These are phyloP conservation scores for Ailuropoda melanoleuca DNA, from an alignment of 2,113 vertebrate species.

Conservation along the genomic window DNA sequence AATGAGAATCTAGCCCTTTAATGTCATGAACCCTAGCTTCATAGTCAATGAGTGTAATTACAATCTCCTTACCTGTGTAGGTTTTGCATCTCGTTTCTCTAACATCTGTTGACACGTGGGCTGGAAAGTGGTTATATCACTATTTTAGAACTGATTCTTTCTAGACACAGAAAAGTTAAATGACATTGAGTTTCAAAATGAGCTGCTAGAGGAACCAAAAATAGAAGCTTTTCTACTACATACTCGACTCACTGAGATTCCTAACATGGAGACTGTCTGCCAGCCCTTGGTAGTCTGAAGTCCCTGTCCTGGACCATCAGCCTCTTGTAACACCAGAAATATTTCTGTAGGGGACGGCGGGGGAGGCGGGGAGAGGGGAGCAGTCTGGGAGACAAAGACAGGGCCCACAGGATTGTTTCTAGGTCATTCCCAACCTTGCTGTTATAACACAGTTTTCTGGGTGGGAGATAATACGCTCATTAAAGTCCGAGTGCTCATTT, in stretches of 20 bases:
- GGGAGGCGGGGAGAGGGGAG: too few species aligned
- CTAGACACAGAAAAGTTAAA: constrained; percentile 28
- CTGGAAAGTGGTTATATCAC: neutral
- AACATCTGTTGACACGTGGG: constrained; percentile 11
- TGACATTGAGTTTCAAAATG: constrained; percentile 33
- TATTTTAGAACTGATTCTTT: constrained; percentile 47
- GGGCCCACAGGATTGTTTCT: constrained; percentile 4
- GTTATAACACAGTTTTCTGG: constrained; percentile 1
- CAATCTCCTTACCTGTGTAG: neutral
- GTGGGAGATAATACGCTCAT: constrained; percentile 23
- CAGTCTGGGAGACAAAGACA: neutral
- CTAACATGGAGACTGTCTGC: neutral
- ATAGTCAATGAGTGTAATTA: neutral
- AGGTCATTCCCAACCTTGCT: constrained; percentile 44
- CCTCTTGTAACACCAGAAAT: neutral
- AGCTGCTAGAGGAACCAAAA: constrained; percentile 8
- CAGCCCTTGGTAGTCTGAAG: neutral
- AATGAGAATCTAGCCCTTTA: constrained; percentile 15
- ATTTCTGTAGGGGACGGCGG: neutral
- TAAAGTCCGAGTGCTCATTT: constrained; percentile 48
- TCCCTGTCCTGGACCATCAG: neutral
- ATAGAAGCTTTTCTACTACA: neutral
- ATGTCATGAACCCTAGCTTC: neutral
- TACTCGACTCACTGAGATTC: neutral
- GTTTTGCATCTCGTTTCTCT: neutral